Evolutionary conservation across 2,113 vertebrate species (phyloP).

Genomic region (Erpornis zantholeuca): DNA sequence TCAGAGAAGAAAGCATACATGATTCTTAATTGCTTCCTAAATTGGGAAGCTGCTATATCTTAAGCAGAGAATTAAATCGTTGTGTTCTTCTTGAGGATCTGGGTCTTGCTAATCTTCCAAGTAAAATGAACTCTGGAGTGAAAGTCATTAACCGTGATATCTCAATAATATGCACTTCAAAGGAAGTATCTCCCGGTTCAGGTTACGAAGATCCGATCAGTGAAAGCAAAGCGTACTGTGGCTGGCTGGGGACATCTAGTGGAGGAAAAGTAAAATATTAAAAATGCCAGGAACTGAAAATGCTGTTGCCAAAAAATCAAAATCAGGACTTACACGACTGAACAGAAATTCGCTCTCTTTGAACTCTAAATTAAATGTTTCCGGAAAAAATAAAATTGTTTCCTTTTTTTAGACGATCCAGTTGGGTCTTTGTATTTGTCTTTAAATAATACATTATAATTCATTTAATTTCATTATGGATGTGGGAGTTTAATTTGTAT

Average conservation of each 20-base stretch:
- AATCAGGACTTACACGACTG: background rate
- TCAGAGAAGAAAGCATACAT: constrained; percentile 54
- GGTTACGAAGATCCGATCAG: background rate
- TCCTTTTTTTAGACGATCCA: background rate
- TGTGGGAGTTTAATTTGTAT: background rate
- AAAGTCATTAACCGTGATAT: constrained; percentile 55
- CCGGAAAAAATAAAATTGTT: fast-evolving
- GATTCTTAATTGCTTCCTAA: constrained; percentile 60
- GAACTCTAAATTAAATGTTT: background rate
- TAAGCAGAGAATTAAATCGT: constrained; percentile 52
- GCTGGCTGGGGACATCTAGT: constrained; percentile 79
- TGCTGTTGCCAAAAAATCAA: background rate
- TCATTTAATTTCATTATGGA: background rate
- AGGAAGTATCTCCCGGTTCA: background rate
- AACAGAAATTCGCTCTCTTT: background rate
- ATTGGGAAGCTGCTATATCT: constrained; percentile 9
- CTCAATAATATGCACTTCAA: constrained; percentile 58
- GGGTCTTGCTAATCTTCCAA: constrained; percentile 56
- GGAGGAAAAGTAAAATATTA: constrained; percentile 48
- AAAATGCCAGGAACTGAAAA: background rate
- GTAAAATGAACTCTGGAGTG: constrained; percentile 50
- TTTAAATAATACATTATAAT: background rate
- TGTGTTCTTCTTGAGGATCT: constrained; percentile 43
- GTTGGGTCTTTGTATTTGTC: background rate
- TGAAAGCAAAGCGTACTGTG: background rate